A percentile compares a stretch with the other conserved stretches of the same genome.
These are phyloP conservation scores for Napeogenes sylphis DNA, from an alignment of 2,888 invertebrate species.

Conservation along the genomic window DNA sequence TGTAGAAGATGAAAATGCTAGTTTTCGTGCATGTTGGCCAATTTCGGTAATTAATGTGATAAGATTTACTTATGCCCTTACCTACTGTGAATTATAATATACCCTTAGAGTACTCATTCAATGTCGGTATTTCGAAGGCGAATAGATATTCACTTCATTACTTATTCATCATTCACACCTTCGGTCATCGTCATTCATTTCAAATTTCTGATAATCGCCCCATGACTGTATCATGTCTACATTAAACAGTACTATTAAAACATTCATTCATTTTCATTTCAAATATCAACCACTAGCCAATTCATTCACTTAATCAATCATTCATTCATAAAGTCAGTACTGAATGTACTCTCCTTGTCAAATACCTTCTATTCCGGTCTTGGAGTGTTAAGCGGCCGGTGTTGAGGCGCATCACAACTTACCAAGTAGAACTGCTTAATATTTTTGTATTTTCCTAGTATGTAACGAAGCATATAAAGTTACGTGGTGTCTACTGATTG, in stretches of 20 bases:
- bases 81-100: constrained; percentile 59
- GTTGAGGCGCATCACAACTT: constrained; percentile 31
- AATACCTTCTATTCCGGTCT: constrained; percentile 48
- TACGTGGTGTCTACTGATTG: constrained; percentile 71
- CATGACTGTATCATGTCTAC: too few species aligned
- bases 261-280: too few species aligned
- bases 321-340: constrained; percentile 10
- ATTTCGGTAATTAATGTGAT: constrained; percentile 53
- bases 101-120: constrained; percentile 26
- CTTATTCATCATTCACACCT: constrained; percentile 6
- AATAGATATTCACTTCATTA: not conserved
- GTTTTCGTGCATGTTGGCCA: constrained; percentile 60
- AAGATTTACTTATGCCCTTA: constrained; percentile 52
- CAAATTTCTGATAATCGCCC: too few species aligned
- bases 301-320: not conserved
- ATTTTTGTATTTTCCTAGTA: constrained; percentile 77
- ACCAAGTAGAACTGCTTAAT: constrained; percentile 71
- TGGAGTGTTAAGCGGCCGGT: constrained; percentile 53
- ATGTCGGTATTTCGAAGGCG: constrained; percentile 22
- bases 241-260: too few species aligned
- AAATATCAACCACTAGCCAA: too few species aligned
- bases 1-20: constrained; percentile 59
- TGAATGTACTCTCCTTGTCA: constrained; percentile 17
- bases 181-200: constrained; percentile 5
- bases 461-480: constrained; percentile 62